Evolutionary conservation across 2,797 vertebrate genomes (phyloP), one percentile per base, ranked within the genome.

Genomic region (Emydoidea blandingii): DNA sequence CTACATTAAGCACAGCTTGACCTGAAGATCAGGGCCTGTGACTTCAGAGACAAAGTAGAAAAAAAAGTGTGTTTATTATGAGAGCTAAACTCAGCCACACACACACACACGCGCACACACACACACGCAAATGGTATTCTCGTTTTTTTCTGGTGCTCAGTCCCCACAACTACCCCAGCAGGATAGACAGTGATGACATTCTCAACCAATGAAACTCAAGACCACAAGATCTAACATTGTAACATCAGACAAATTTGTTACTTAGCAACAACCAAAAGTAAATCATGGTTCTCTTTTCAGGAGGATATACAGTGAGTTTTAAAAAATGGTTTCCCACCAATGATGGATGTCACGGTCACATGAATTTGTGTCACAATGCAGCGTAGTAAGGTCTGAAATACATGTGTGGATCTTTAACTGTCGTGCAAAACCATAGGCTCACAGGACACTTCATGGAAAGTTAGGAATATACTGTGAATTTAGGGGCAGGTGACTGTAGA

Each of bases 271-370:
- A 8, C 9, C 34, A 2, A 2, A 29, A 92, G 49, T 50, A 50
- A 50, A 50, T 50, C 50, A 50, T 50, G 50, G 50, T 50, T 50
- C 50, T 50, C 50, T 50, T 50, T 50, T 50, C 50, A 50, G 16
- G 50, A 50, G 50, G 50, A 50, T 16, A 50, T 50, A 50, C 15
- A 50, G 50, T 50, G 50, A 47, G 47, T 50, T 50, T 50, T 50
- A 50, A 50, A 50, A 50, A 50, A 50, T 50, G 50, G 50, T 50
- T 50, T 50, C 50, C 50, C 50, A 50, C 50, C 50, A 50, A 50
- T 50, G 76, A 80, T 41, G 44, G 23, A 37, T 53, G 52, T 34
- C 1, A 0, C 25, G 1, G 37, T 6, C 0, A 49, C 0, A 1
- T 6, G 68, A 78, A 49, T 76, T 90, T 53, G n/a, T 3, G 1